Evolutionary conservation across 2,888 invertebrate species (phyloP).

Genomic region (Druceiella hillmani): DNA sequence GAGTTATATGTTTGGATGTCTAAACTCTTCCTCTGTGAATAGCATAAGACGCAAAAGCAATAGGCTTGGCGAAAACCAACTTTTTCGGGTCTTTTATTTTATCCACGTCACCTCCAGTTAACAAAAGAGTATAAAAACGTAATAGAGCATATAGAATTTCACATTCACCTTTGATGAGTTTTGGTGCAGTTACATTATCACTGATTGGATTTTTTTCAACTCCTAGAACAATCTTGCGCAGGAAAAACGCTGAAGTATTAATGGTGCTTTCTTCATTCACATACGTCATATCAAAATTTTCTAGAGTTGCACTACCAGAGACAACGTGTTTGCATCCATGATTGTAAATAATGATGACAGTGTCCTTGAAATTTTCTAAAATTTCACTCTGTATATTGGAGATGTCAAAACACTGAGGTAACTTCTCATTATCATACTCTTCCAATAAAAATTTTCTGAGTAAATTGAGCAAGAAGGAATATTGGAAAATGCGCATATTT

Average conservation of each 20-base stretch:
- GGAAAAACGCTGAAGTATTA: conserved; percentile 18
- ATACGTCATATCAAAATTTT: conserved; percentile 18
- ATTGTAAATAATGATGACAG: conserved; percentile 6
- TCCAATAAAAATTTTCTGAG: conserved; percentile 19
- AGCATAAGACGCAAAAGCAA: no score
- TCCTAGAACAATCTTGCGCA: conserved; percentile 18
- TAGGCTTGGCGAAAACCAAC: no score
- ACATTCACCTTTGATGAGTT: conserved; percentile 15
- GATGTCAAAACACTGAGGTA: conserved; percentile 20
- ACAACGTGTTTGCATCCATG: conserved; percentile 16
- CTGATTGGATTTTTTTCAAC: conserved; percentile 14
- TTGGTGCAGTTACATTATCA: conserved; percentile 13
- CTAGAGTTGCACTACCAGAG: conserved; percentile 17
- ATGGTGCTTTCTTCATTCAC: conserved; percentile 17
- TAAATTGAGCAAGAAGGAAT: conserved; percentile 17
- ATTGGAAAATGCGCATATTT: conserved; percentile 21
- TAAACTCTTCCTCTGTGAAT: no score
- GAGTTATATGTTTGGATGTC: no score
- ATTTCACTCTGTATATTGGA: conserved; percentile 17
- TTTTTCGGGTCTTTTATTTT: no score
- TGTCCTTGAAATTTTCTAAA: conserved; percentile 11
- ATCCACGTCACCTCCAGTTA: no score
- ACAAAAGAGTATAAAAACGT: no score
- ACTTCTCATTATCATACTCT: conserved; percentile 18
- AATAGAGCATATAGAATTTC: conserved; percentile 13